Conservation (phyloP, 2,888 invertebrate genomes). For the Alcis repandata region DNA sequence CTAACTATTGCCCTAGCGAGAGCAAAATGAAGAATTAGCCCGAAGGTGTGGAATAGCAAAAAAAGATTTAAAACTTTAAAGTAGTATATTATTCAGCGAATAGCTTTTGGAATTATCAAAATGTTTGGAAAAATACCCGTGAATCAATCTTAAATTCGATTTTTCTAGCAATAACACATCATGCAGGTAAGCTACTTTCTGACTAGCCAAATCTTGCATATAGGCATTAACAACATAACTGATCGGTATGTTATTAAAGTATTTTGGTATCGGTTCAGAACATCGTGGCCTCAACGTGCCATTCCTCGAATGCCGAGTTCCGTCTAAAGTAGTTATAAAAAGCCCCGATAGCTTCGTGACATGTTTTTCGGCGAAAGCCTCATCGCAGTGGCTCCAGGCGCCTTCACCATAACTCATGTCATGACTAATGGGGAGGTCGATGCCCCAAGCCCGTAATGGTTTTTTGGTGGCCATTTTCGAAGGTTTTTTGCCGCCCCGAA, state of each 20-base stretch:
- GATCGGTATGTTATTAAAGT: slow-evolving; percentile 25
- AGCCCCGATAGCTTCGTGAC: slow-evolving; percentile 42
- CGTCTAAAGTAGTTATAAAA: slow-evolving; percentile 35
- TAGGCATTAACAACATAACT: slow-evolving; percentile 14
- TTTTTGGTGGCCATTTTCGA: slow-evolving; percentile 46
- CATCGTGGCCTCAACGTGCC: slow-evolving; percentile 19
- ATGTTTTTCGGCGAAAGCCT: slow-evolving; percentile 50
- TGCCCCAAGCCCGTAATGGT: slow-evolving; percentile 44
- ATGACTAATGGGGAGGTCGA: slow-evolving; percentile 52
- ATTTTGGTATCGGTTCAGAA: slow-evolving; percentile 20
- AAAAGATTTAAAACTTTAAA: not conserved
- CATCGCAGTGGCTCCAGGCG: slow-evolving; percentile 43
- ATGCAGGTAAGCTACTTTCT: not conserved
- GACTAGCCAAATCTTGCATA: not conserved
- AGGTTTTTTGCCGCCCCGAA: slow-evolving; percentile 44
- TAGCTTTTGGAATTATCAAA: not conserved
- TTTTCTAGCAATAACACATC: not conserved
- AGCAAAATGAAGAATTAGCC: slow-evolving; percentile 18
- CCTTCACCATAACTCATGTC: slow-evolving; percentile 47
- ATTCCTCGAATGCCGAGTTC: slow-evolving; percentile 33
- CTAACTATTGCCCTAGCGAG: slow-evolving; percentile 27
- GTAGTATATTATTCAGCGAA: not conserved
- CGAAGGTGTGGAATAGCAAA: not conserved
- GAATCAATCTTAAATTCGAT: not conserved
- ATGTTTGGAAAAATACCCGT: not conserved